These are phyloP conservation scores for Drosophila nigromelanica DNA, from an alignment of 1,140 invertebrate species.

Conservation along the genomic window DNA sequence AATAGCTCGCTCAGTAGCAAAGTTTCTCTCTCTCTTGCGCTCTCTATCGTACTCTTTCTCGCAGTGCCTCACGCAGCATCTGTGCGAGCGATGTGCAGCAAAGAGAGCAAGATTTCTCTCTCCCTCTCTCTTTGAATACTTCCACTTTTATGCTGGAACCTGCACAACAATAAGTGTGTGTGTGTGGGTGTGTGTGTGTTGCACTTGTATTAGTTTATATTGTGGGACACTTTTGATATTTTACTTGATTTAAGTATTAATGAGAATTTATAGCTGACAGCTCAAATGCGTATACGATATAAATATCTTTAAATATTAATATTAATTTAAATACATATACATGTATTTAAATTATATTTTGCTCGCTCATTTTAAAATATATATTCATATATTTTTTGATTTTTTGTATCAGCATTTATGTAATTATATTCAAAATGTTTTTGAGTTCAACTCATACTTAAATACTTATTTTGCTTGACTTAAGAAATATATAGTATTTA, in stretches of 20 bases:
- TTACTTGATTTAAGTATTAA: conserved; percentile 67
- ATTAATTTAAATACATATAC: not conserved
- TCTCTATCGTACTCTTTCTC: not conserved
- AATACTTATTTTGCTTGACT: too few relatives aligned
- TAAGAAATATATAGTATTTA: too few relatives aligned
- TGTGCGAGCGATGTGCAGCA: not conserved
- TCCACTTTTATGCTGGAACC: conserved; percentile 53
- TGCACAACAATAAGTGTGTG: conserved; percentile 54
- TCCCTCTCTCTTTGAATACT: not conserved
- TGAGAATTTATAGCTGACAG: conserved; percentile 55
- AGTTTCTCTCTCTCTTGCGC: conserved; percentile 7
- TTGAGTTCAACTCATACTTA: too few relatives aligned
- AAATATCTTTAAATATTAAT: not conserved
- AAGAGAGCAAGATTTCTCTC: not conserved
- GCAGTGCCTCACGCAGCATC: not conserved
- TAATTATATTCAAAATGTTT: not conserved
- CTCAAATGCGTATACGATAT: not conserved
- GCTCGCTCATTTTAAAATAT: not conserved
- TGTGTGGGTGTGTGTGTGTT: not conserved
- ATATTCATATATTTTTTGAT: not conserved
- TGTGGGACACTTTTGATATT: conserved; percentile 72
- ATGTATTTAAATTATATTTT: not conserved
- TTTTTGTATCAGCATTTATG: not conserved
- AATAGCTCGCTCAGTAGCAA: not conserved
- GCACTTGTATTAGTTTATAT: conserved; percentile 65